Conservation (phyloP, 92 coral and sea anemone genomes). For the Epizoanthus fatuus region DNA sequence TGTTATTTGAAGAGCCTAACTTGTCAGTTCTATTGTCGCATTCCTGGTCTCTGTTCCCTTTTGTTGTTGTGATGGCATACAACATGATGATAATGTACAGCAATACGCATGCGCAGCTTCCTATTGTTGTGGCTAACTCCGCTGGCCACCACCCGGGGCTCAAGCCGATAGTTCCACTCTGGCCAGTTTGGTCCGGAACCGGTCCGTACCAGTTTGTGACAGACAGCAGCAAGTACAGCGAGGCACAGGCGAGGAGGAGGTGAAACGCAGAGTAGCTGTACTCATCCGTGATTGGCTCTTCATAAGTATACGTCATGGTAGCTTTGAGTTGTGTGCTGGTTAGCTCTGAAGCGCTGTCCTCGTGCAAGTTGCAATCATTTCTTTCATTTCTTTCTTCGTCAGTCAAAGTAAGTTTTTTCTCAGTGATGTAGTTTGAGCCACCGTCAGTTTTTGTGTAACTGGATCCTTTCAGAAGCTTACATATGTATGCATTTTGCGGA, state of each 20-base stretch:
- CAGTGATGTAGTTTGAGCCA: not conserved
- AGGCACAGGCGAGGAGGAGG: slow-evolving; percentile 41
- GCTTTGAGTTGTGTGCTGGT: slow-evolving; percentile 5
- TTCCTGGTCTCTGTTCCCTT: not conserved
- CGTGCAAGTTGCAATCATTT: not conserved
- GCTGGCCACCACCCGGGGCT: slow-evolving; percentile 62
- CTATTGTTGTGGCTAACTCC: slow-evolving; percentile 29
- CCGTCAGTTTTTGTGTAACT: not conserved
- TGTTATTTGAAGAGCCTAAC: not conserved
- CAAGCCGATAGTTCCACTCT: slow-evolving; percentile 18
- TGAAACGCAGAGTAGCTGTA: slow-evolving; percentile 59
- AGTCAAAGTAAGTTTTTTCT: not conserved
- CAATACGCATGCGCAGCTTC: slow-evolving; percentile 46
- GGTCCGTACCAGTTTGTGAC: slow-evolving; percentile 72
- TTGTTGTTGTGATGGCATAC: slow-evolving; percentile 30
- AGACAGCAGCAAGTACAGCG: slow-evolving; percentile 53
- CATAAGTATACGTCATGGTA: slow-evolving; percentile 31
- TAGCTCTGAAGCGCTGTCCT: no score
- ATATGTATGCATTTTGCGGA: slow-evolving; percentile 6
- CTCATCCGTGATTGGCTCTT: slow-evolving; percentile 5
- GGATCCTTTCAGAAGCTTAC: slow-evolving; percentile 15
- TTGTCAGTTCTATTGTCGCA: not conserved
- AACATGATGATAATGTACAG: slow-evolving; percentile 56
- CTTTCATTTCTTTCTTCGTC: not conserved
- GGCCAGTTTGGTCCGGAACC: not conserved